Evolutionary conservation across 2,888 invertebrate genomes (phyloP).

Genomic region (Lomographa bimaculata): DNA sequence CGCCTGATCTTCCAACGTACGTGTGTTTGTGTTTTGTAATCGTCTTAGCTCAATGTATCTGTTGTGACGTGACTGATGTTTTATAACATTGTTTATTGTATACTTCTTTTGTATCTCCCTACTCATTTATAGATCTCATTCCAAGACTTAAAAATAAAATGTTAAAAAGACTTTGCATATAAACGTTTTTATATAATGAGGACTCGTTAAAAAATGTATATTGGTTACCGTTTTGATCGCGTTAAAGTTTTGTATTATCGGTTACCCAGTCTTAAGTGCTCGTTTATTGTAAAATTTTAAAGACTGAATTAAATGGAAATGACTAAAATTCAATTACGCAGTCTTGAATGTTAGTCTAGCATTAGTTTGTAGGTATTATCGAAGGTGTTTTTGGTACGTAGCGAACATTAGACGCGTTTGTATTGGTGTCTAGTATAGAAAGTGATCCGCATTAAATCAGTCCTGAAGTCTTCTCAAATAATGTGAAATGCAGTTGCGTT

Average conservation of each 20-base stretch:
- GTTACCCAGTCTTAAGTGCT: constrained; percentile 44
- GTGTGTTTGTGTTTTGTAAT: constrained; percentile 40
- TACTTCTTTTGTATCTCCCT: constrained; percentile 22
- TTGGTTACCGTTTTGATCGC: no score
- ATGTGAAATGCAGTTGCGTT: no score
- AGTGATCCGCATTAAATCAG: constrained; percentile 29
- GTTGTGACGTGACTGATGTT: constrained; percentile 53
- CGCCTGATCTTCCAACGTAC: constrained; percentile 24
- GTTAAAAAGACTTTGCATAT: constrained; percentile 1
- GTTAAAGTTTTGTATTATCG: constrained; percentile 13
- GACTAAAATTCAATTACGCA: constrained; percentile 76
- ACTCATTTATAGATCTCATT: constrained; percentile 22
- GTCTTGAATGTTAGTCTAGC: constrained; percentile 66
- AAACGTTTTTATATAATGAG: constrained; percentile 16
- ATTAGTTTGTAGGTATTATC: constrained; percentile 52
- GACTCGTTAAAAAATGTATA: no score
- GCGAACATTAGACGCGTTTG: constrained; percentile 43
- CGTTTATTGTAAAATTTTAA: constrained; percentile 72
- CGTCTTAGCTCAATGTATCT: constrained; percentile 61
- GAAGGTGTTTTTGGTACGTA: constrained; percentile 35
- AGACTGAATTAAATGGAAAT: constrained; percentile 78
- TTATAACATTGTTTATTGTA: constrained; percentile 43
- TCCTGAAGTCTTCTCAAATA: no score
- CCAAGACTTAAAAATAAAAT: background rate
- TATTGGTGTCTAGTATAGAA: constrained; percentile 55